Conservation (phyloP, 2,888 invertebrate species). For the Atethmia centrago region DNA sequence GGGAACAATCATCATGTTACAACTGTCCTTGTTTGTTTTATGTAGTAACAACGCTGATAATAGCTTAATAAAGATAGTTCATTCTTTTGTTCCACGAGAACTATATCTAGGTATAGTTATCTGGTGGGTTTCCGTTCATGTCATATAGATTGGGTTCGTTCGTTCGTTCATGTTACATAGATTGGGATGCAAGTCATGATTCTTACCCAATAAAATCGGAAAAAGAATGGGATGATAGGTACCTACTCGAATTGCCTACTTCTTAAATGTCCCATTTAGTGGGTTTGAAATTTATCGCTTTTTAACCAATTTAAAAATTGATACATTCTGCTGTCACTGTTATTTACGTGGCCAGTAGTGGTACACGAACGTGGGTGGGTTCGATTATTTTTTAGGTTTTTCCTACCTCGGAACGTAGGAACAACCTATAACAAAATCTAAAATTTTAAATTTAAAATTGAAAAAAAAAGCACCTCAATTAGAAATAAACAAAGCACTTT, state of each 20-base stretch:
- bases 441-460: background rate
- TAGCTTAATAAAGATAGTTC: conserved; percentile 21
- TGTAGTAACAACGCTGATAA: conserved; percentile 17
- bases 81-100: background rate
- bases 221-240: background rate
- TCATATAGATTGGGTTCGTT: no score
- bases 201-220: background rate
- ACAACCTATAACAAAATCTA: background rate
- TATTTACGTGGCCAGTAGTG: no score
- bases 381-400: background rate
- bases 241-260: no score
- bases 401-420: no score
- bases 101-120: background rate
- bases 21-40: conserved; percentile 33
- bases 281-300: background rate
- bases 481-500: background rate
- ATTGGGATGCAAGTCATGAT: background rate
- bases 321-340: background rate
- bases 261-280: background rate
- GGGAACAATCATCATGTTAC: conserved; percentile 35
- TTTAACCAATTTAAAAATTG: background rate
- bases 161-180: background rate
- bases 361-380: background rate
- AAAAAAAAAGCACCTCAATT: background rate
- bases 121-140: background rate